phyloP scores from a whole-genome alignment of 2,113 vertebrate genomes.

The Myotis yumanensis region DNA sequence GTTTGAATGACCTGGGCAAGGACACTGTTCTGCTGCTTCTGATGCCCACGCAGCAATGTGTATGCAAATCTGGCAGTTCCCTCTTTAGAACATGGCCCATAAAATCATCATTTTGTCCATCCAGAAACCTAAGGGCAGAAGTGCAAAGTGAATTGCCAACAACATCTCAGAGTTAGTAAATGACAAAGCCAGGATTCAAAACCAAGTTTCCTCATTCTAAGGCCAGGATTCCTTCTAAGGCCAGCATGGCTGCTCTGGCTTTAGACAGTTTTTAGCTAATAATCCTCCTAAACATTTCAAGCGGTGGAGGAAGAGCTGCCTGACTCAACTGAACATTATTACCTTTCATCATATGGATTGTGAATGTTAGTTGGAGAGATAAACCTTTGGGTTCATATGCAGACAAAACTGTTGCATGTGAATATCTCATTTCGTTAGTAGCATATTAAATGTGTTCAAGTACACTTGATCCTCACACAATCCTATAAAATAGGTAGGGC shows the following conservation, averaged over 20 bases:
- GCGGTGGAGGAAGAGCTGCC: slow-evolving; percentile 1
- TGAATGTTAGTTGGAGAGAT: slow-evolving; percentile 44
- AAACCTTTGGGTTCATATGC: slow-evolving; percentile 11
- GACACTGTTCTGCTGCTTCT: not conserved
- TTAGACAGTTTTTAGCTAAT: slow-evolving; percentile 50
- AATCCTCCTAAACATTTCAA: not conserved
- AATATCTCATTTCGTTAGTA: slow-evolving; percentile 58
- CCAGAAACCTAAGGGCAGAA: not conserved
- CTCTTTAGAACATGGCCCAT: not conserved
- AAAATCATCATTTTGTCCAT: slow-evolving; percentile 6
- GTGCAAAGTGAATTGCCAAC: slow-evolving; percentile 6
- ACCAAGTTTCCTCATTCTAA: slow-evolving; percentile 30
- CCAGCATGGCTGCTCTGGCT: not conserved
- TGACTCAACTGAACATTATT: slow-evolving; percentile 21
- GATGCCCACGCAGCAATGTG: not conserved
- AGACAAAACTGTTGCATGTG: slow-evolving; percentile 34
- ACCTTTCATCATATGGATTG: slow-evolving; percentile 55
- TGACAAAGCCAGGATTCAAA: slow-evolving; percentile 47
- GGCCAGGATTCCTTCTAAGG: not conserved
- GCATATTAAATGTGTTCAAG: slow-evolving; percentile 49
- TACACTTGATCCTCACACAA: slow-evolving; percentile 60
- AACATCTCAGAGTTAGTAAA: not conserved
- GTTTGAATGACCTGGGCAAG: not conserved
- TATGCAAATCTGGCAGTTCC: not conserved
- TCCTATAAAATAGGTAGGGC: slow-evolving; percentile 59